Conservation (phyloP, 2,888 invertebrate species). For the Neria commutata region DNA sequence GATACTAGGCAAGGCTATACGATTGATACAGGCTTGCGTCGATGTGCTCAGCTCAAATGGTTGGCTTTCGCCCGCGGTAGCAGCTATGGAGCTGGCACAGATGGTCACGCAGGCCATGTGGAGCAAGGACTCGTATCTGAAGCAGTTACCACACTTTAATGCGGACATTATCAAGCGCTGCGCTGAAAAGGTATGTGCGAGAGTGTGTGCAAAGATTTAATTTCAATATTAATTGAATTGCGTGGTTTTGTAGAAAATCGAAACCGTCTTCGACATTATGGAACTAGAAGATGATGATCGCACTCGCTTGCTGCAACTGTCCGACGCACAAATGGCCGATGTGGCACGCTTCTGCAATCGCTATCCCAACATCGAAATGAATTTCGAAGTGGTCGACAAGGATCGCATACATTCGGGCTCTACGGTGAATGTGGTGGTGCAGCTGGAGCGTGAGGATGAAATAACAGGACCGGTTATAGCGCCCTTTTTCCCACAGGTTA, state of each 20-base stretch:
- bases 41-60: conserved; percentile 95
- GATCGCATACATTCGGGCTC: conserved; percentile 81
- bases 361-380: conserved; percentile 97
- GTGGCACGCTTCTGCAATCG: conserved; percentile 98
- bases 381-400: conserved; percentile 85
- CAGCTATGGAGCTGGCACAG: conserved; percentile 99
- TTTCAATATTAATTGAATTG: neutral
- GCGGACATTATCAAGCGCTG: conserved; percentile 88
- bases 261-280: conserved; percentile 79
- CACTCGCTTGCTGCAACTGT: conserved; percentile 77
- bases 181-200: conserved; percentile 71
- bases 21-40: conserved; percentile 93
- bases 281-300: conserved; percentile 86
- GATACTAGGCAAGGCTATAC: conserved; percentile 82
- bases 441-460: conserved; percentile 96
- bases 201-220: neutral
- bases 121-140: conserved; percentile 96
- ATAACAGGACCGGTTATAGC: conserved; percentile 96
- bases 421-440: conserved; percentile 87
- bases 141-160: conserved; percentile 95
- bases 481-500: conserved; percentile 94
- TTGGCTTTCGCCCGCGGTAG: conserved; percentile 97
- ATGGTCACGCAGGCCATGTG: conserved; percentile 99
- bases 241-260: conserved; percentile 63
- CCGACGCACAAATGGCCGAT: conserved; percentile 91